Conservation (phyloP, 2,797 vertebrate genomes). For the Balearica regulorum region DNA sequence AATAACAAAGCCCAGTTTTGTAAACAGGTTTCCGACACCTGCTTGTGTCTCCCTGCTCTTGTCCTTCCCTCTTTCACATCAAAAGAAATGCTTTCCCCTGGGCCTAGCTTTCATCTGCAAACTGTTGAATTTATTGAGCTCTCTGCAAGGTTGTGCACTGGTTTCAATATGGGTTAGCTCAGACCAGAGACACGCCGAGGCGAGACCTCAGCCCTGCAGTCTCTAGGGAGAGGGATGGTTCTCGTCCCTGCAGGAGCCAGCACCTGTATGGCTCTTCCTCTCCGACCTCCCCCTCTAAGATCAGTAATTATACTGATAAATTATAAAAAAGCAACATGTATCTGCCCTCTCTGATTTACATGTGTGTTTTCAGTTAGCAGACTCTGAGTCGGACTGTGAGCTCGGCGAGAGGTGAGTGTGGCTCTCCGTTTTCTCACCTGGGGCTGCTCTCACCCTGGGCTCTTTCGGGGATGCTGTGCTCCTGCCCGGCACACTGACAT, state of each 20-base stretch:
- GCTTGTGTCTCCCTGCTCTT: not conserved
- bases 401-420: constrained; percentile 68
- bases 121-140: not conserved
- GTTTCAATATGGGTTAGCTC: not conserved
- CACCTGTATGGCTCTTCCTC: not conserved
- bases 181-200: not conserved
- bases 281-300: not conserved
- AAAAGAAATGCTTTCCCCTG: not conserved
- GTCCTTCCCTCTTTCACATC: not conserved
- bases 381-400: constrained; percentile 39
- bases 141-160: not conserved
- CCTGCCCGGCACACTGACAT: not conserved
- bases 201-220: not conserved
- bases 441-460: not conserved
- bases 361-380: constrained; percentile 71
- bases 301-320: not conserved
- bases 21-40: not conserved
- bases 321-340: not conserved
- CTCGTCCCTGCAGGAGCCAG: not conserved
- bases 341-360: constrained; percentile 45
- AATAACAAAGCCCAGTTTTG: not conserved
- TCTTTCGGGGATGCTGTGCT: not conserved
- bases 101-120: not conserved
- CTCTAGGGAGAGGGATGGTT: not conserved
- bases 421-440: fast-evolving